Conservation (phyloP, 2,113 vertebrate species). For the Promerops cafer region DNA sequence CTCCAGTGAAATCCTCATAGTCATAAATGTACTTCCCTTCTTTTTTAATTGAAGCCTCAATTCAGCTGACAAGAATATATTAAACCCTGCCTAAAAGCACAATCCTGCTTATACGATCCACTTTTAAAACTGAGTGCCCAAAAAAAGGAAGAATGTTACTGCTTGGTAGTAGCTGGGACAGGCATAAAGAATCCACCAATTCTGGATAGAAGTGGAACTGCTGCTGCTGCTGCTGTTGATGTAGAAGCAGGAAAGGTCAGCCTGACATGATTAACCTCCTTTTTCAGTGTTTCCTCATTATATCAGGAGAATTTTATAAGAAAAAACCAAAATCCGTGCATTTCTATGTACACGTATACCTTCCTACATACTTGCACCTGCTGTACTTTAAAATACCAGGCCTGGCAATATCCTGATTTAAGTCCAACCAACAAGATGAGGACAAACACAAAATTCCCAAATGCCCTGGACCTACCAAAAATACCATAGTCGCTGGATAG, state of each 20-base stretch:
- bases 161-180: not conserved
- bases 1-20: not conserved
- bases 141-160: not conserved
- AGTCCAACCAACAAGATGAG: not conserved
- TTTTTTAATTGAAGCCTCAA: not conserved
- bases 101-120: not conserved
- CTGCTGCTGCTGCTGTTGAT: too few relatives aligned
- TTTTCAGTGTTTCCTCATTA: not conserved
- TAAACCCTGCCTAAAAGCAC: not conserved
- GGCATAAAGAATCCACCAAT: not conserved
- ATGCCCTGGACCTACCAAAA: slow-evolving; percentile 84
- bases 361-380: not conserved
- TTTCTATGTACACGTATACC: not conserved
- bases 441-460: not conserved
- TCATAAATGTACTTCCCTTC: not conserved
- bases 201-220: not conserved
- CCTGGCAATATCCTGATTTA: not conserved
- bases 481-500: slow-evolving; percentile 96
- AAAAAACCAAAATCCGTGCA: not conserved
- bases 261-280: not conserved
- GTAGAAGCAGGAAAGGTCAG: not conserved
- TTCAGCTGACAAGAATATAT: not conserved
- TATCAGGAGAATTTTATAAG: not conserved
- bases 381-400: not conserved
- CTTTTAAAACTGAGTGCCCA: not conserved